phyloP scores from a whole-genome alignment of 2,113 vertebrate genomes.

The Ibidorhyncha struthersii region DNA sequence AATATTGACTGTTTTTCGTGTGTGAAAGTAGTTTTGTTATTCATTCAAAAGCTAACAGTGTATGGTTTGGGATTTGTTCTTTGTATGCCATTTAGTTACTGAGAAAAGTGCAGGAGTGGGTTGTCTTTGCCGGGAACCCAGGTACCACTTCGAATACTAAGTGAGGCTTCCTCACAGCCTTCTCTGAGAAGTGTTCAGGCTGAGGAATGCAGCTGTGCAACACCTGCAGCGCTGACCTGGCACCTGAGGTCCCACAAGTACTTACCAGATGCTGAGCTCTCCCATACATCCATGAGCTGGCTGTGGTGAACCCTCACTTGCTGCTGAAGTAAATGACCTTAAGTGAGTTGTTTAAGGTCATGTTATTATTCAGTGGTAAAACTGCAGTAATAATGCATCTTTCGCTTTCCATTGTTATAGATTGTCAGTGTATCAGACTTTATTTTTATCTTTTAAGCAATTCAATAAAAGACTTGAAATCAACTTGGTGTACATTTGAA shows the following conservation, averaged over 20 bases:
- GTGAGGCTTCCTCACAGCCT: neutral
- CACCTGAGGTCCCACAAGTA: neutral
- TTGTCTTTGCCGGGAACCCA: neutral
- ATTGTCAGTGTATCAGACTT: neutral
- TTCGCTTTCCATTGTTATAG: neutral
- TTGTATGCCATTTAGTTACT: neutral
- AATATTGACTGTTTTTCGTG: neutral
- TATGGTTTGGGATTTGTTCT: neutral
- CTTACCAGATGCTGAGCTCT: neutral
- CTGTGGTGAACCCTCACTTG: neutral
- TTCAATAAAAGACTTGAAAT: neutral
- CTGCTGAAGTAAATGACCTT: neutral
- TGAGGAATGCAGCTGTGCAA: neutral
- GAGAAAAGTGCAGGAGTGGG: neutral
- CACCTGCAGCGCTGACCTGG: neutral
- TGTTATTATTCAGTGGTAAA: neutral
- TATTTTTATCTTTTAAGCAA: neutral
- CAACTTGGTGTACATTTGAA: neutral
- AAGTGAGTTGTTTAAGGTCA: neutral
- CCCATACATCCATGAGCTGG: fast-evolving
- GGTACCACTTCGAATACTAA: neutral
- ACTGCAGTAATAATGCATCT: neutral
- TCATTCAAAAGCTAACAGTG: neutral
- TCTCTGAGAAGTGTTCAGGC: neutral
- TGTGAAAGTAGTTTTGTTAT: neutral